Conservation (phyloP, 2,888 invertebrate species). For the Meta bourneti region DNA sequence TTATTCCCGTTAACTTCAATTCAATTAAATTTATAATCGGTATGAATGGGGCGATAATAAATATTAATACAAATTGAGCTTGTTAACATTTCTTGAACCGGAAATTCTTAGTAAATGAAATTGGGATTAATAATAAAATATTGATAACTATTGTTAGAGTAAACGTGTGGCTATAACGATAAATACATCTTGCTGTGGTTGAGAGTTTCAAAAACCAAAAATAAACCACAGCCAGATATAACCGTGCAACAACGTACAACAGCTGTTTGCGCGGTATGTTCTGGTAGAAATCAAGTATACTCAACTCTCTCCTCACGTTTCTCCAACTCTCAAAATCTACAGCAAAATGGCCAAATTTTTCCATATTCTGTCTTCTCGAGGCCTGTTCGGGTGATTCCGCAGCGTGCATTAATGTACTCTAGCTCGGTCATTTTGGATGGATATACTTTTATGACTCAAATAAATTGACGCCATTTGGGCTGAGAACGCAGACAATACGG, state of each 20-base stretch:
- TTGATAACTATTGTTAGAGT: too few species aligned
- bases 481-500: background rate
- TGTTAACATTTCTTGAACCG: too few species aligned
- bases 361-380: constrained; percentile 42
- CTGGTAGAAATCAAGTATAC: background rate
- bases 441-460: constrained; percentile 58
- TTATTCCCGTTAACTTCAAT: too few species aligned
- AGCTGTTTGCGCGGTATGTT: background rate
- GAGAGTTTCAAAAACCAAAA: too few species aligned
- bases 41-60: too few species aligned
- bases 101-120: too few species aligned
- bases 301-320: constrained; percentile 20
- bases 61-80: too few species aligned
- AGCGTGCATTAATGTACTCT: constrained; percentile 27
- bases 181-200: too few species aligned
- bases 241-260: background rate
- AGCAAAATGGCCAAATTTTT: constrained; percentile 29
- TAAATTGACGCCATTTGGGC: constrained; percentile 46
- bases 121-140: too few species aligned
- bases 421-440: constrained; percentile 49
- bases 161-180: too few species aligned
- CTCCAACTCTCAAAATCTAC: background rate
- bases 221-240: too few species aligned
- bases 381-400: constrained; percentile 31
- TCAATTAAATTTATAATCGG: too few species aligned